phyloP scores from a whole-genome alignment of 1,140 invertebrate genomes.

The Octopus sinensis region DNA sequence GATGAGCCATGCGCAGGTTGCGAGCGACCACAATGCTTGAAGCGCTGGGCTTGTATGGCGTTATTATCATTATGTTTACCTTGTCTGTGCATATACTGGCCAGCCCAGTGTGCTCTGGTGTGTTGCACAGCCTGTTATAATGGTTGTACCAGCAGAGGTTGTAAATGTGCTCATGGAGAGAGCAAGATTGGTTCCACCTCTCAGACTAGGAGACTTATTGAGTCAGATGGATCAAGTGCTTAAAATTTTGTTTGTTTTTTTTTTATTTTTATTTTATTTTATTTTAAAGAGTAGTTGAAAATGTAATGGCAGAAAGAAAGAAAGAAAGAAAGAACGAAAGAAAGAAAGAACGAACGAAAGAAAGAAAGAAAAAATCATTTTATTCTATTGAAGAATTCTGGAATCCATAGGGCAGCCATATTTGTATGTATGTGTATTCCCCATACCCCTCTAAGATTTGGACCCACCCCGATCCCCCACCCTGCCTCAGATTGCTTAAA shows the following conservation, averaged over 20 bases:
- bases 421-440: not conserved
- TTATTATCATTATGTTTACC: constrained; percentile 75
- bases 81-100: constrained; percentile 89
- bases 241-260: constrained; percentile 16
- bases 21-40: constrained; percentile 63
- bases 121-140: constrained; percentile 79
- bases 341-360: not conserved
- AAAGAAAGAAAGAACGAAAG: not conserved
- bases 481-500: not conserved
- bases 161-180: constrained; percentile 45
- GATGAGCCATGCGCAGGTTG: constrained; percentile 82
- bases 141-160: constrained; percentile 71
- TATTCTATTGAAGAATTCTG: not conserved
- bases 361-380: not conserved
- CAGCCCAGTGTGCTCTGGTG: constrained; percentile 75
- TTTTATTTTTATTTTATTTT: not conserved
- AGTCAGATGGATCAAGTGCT: constrained; percentile 30
- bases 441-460: not conserved
- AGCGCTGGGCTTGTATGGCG: constrained; percentile 81
- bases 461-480: too few relatives aligned
- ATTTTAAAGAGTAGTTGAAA: too few relatives aligned
- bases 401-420: constrained; percentile 7
- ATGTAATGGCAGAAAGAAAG: not conserved
- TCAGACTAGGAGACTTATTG: constrained; percentile 31
- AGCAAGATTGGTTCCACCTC: constrained; percentile 20